Base-by-base conservation (phyloP, 2,888 invertebrate genomes). In the Cinara cedri region DNA sequence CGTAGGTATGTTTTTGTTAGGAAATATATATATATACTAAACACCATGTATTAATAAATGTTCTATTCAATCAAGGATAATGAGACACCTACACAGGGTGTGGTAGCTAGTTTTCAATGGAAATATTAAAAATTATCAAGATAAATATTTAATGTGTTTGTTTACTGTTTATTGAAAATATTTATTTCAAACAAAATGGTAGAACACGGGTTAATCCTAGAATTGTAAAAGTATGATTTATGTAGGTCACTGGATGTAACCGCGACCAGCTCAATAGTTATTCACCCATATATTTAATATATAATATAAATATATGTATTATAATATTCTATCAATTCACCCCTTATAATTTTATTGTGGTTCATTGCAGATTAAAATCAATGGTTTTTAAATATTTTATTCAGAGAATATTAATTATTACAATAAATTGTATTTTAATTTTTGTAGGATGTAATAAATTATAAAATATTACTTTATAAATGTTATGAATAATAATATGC, bases 231-330 rank as follows among this genome's bases (percentile, higher is more conserved):
- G 34, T 63, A 51, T 13, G 42, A 42, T 74, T 63, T 68, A 78
- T 78, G 68, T 78, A 78, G 76, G 76, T 78, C 68, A 78, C 34
- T 68, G 66, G 66, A 66, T 68, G 76, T 21, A 34, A 55, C 66
- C 55, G 10, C 75, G 55, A 78, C 60, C 60, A 78, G 57, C 60
- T 78, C 68, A 78, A 78, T 78, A 68, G 49, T 66, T 76, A 9
- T 57, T 10, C 19, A 21, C 49, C 21, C 46, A 3, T 57, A 57
- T 63, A 51, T 34, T 4, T 4, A 4, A 34, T 4, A 34, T 34
- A 34, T 34, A 6, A 34, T n/a, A n/a, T n/a, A n/a, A n/a, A n/a
- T n/a, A n/a, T n/a, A n/a, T n/a, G n/a, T n/a, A n/a, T n/a, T n/a
- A n/a, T n/a, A n/a, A n/a, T n/a, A n/a, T n/a, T n/a, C n/a, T n/a